Conservation (phyloP, 2,888 invertebrate species). For the Ennomos quercinarius region DNA sequence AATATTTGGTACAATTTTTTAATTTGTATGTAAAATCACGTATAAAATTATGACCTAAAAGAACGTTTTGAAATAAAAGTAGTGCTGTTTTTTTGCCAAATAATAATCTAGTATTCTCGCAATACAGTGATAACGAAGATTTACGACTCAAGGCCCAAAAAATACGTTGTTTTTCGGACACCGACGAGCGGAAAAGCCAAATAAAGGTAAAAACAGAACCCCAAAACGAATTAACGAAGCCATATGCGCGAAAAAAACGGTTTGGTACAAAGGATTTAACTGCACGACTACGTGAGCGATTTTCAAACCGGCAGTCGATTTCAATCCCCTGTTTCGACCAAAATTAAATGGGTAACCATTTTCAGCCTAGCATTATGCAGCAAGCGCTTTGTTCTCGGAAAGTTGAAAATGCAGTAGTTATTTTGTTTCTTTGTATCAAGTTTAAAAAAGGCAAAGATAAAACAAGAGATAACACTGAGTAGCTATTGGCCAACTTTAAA, state of each 20-base stretch:
- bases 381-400: no score
- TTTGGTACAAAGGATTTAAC: slow-evolving; percentile 21
- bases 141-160: slow-evolving; percentile 15
- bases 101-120: slow-evolving; percentile 1
- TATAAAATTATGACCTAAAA: no score
- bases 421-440: no score
- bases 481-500: no score
- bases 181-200: slow-evolving; percentile 7
- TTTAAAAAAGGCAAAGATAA: no score
- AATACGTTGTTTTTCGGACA: slow-evolving; percentile 12
- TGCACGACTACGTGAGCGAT: slow-evolving; percentile 3
- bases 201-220: slow-evolving; percentile 9
- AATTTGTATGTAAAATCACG: no score
- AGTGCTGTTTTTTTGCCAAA: neutral
- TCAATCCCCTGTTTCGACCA: neutral
- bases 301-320: neutral
- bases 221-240: slow-evolving; percentile 6
- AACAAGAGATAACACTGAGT: no score
- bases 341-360: neutral
- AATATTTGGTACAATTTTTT: no score
- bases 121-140: slow-evolving; percentile 12
- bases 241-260: slow-evolving; percentile 14
- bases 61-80: neutral
- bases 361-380: neutral
- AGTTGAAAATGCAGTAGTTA: no score